Evolutionary conservation across 2,113 vertebrate genomes (phyloP), one percentile per base, ranked within the genome.

Genomic region (Gadus chalcogrammus): DNA sequence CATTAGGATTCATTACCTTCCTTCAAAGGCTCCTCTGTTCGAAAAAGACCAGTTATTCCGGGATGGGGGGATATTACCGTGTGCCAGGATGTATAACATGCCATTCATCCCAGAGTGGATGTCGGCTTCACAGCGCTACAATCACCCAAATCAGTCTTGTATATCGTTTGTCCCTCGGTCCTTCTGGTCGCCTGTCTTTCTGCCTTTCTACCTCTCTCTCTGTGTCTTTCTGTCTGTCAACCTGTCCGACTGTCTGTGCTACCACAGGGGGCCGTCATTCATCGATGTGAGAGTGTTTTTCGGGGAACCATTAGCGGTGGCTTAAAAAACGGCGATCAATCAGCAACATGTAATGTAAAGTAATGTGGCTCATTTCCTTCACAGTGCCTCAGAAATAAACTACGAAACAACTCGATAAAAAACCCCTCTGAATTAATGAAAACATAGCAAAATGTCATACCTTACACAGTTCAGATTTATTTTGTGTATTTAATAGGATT

Each of bases 1-100:
- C 68, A 87, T 90, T 87, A 85, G 74, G 73, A 70, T 77, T 83
- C 28, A 88, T 88, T 84, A 82, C 70, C 75, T 74, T 69, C 73
- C 69, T 70, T 85, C 79, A 82, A 78, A 84, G 65, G 52, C 61
- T 20, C 80, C 74, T 11, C 38, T 58, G 22, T 17, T 52, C 27
- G 31, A 28, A 83, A 20, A 11, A 55, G 18, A 27, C 27, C 24
- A n/a, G 69, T 72, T 82, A 12, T 79, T 81, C 74, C 61, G 17
- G 67, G 61, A 68, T 17, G 17, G 22, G 28, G 27, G 27, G 12
- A 35, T 16, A 12, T 31, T 58, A 38, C 13, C 67, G 15, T 6
- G 12, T 16, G 7, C 42, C 42, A 13, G 42, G 9, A 48, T 48
- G 42, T 48, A 13, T 48, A 48, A 2, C 42, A 13, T 58, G 55